Evolutionary conservation across 2,888 invertebrate species (phyloP), one percentile per base, ranked within the genome.

Genomic region (Anorthoa munda): DNA sequence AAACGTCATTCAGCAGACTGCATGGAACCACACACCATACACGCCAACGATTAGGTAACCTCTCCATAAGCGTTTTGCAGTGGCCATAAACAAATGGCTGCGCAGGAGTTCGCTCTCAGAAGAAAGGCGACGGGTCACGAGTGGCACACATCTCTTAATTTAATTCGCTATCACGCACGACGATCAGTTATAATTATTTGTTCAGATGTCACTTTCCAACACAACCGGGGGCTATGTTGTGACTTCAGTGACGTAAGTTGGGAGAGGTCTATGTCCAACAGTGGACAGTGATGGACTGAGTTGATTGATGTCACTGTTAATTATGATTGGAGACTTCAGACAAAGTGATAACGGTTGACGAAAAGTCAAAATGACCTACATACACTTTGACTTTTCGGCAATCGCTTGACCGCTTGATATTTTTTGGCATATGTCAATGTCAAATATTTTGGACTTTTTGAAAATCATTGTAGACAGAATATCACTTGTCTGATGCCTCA

Each of bases 91-190:
- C 85, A 86, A 86, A 88, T 86, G 85, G 66, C 50, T 79, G 68
- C 63, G 70, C 84, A 66, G 72, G 69, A 84, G 81, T 66, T n/a
- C 31, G 15, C 50, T 59, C 70, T 26, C 56, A 83, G 79, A 85
- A 79, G 81, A 87, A 79, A 89, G 88, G 87, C 88, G 86, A 81
- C 82, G 55, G 87, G 91, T 92, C 93, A 93, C 92, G 92, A 90
- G 79, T 81, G 85, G 85, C 90, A 90, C 88, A 90, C 89, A 92
- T 93, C 93, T 93, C 94, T 94, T 94, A 91, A 94, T 94, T 74
- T 92, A 91, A 90, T 83, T 89, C 79, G 86, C 91, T 93, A 95
- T 95, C 95, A 83, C 79, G 91, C 94, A 93, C 94, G 93, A 94
- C 93, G 90, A 95, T 95, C 95, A 83, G 78, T 84, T 84, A 87